These are phyloP conservation scores for Smutsia gigantea DNA, from an alignment of 2,797 vertebrate species.

Conservation along the genomic window DNA sequence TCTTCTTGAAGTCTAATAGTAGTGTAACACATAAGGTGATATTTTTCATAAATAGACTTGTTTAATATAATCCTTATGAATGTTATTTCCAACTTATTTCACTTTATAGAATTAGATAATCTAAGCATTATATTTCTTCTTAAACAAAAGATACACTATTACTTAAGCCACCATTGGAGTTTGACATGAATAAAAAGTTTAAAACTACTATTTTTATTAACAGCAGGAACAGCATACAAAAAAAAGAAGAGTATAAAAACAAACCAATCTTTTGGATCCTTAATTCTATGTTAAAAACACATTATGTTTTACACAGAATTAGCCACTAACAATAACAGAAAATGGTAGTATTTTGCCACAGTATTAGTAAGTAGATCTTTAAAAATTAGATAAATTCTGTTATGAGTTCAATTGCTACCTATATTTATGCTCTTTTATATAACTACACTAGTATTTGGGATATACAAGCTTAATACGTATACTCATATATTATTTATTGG, in stretches of 20 bases:
- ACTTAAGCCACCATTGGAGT: neutral
- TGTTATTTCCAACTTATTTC: neutral
- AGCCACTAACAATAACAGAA: neutral
- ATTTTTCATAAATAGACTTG: constrained; percentile 21
- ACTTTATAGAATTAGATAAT: neutral
- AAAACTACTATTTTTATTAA: neutral
- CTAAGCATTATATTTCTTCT: neutral
- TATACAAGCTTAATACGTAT: neutral
- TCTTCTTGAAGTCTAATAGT: neutral
- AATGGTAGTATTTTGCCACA: neutral
- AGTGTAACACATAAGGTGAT: neutral
- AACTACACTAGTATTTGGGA: neutral
- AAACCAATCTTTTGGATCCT: neutral
- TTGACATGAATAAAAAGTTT: neutral
- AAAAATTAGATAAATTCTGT: neutral
- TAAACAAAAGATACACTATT: neutral
- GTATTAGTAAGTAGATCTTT: neutral
- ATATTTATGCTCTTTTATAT: neutral
- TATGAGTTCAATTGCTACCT: neutral
- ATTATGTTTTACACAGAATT: neutral
- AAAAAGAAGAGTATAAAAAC: neutral
- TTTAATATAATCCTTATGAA: neutral
- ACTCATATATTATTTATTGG: neutral
- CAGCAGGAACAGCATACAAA: neutral
- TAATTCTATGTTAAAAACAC: neutral